A percentile compares a stretch with the other conserved stretches of the same genome.
Evolutionary conservation across 2,113 vertebrate genomes (phyloP).

Genomic region (Sprattus sprattus): DNA sequence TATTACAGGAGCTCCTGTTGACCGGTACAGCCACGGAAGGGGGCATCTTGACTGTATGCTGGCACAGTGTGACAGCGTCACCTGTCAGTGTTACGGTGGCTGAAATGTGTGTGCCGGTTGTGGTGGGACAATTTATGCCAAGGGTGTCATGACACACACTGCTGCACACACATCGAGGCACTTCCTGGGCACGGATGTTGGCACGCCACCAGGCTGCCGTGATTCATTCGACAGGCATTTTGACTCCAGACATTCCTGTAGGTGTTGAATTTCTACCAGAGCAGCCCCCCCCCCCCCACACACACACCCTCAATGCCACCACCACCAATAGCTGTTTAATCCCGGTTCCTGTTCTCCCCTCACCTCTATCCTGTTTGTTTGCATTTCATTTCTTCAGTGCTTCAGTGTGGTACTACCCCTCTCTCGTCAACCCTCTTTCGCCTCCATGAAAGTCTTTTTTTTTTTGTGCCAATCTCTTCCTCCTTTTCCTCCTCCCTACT

Average conservation of each 20-base stretch:
- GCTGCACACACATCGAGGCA: background rate
- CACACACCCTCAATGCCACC: background rate
- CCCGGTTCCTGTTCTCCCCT: background rate
- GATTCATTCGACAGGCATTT: background rate
- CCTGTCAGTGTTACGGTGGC: background rate
- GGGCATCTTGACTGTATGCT: background rate
- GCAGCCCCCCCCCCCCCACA: background rate
- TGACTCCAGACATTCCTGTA: background rate
- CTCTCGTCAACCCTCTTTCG: background rate
- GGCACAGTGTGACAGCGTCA: background rate
- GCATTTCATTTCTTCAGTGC: no score
- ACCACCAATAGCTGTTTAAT: background rate
- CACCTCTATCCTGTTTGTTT: background rate
- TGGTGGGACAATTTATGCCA: background rate
- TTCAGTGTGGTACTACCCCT: no score
- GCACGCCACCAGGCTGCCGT: background rate
- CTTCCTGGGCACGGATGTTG: background rate
- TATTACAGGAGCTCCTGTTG: background rate
- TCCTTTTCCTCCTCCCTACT: background rate
- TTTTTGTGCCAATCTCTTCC: background rate
- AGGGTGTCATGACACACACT: background rate
- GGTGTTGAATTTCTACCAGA: background rate
- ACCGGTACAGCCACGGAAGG: background rate
- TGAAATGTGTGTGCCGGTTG: background rate
- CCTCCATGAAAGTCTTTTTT: background rate